Evolutionary conservation across 2,888 invertebrate genomes (phyloP).

Genomic region (Chrysomela aeneicollis): DNA sequence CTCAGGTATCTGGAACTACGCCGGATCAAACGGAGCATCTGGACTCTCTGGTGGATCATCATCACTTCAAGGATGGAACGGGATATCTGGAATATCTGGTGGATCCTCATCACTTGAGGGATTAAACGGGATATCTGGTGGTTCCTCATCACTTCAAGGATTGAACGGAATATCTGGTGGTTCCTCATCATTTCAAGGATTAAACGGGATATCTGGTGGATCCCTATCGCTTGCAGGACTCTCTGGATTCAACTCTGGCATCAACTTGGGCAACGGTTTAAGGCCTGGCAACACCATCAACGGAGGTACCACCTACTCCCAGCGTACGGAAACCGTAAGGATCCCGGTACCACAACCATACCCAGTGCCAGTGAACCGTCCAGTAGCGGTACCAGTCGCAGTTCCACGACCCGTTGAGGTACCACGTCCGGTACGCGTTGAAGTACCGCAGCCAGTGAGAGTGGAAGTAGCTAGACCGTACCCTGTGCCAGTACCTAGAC

Average conservation of each 20-base stretch:
- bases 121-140: too few relatives aligned
- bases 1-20: not conserved
- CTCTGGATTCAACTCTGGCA: not conserved
- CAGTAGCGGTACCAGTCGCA: constrained; percentile 51
- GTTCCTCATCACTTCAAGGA: too few relatives aligned
- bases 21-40: not conserved
- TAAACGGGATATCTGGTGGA: not conserved
- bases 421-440: constrained; percentile 51
- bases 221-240: not conserved
- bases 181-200: too few relatives aligned
- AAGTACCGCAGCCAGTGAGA: constrained; percentile 53
- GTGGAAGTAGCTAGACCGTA: constrained; percentile 51
- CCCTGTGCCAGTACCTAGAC: constrained; percentile 51
- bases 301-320: constrained; percentile 50
- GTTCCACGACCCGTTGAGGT: constrained; percentile 53
- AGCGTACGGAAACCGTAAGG: constrained; percentile 48
- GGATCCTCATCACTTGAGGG: too few relatives aligned
- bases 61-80: not conserved
- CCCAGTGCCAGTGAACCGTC: constrained; percentile 48
- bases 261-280: not conserved
- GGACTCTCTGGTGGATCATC: constrained; percentile 9
- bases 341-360: constrained; percentile 53
- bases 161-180: too few relatives aligned
- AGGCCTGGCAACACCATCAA: constrained; percentile 29
- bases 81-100: not conserved